Conservation (phyloP, 2,888 invertebrate genomes). For the Hypercompe scribonia region DNA sequence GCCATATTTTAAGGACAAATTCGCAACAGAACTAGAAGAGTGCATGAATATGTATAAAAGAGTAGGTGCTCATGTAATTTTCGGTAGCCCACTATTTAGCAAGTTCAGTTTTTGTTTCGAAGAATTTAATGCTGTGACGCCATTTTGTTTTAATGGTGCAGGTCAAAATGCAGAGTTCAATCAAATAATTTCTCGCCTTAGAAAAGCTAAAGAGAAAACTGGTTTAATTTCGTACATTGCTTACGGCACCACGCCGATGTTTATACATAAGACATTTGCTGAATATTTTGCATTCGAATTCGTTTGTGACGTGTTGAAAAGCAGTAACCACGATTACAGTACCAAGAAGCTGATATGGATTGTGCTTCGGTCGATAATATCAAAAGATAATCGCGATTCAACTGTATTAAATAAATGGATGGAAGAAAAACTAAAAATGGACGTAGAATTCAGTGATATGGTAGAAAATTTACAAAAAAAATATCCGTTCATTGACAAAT, state of each 20-base stretch:
- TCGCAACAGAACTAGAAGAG: slow-evolving; percentile 27
- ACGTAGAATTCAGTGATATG: too few species aligned
- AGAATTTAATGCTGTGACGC: neutral
- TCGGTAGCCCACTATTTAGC: neutral
- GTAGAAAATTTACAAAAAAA: too few species aligned
- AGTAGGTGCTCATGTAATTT: slow-evolving; percentile 27
- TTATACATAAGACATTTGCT: slow-evolving; percentile 19
- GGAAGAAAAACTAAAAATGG: neutral
- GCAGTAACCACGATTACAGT: neutral
- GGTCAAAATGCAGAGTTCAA: neutral
- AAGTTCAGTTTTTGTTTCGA: neutral
- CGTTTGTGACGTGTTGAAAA: slow-evolving; percentile 17
- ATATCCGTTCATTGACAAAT: too few species aligned
- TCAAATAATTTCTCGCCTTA: neutral
- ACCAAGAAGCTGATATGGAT: neutral
- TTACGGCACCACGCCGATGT: slow-evolving; percentile 14
- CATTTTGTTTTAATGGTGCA: neutral
- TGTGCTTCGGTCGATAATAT: neutral
- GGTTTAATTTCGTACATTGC: slow-evolving; percentile 12
- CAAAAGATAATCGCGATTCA: neutral
- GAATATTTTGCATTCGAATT: slow-evolving; percentile 21
- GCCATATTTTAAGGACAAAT: slow-evolving; percentile 21
- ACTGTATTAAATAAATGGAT: neutral
- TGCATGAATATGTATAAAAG: slow-evolving; percentile 32
- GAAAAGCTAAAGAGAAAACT: neutral